These are phyloP conservation scores for Podarcis lilfordi DNA, from an alignment of 2,797 vertebrate species.

Conservation along the genomic window DNA sequence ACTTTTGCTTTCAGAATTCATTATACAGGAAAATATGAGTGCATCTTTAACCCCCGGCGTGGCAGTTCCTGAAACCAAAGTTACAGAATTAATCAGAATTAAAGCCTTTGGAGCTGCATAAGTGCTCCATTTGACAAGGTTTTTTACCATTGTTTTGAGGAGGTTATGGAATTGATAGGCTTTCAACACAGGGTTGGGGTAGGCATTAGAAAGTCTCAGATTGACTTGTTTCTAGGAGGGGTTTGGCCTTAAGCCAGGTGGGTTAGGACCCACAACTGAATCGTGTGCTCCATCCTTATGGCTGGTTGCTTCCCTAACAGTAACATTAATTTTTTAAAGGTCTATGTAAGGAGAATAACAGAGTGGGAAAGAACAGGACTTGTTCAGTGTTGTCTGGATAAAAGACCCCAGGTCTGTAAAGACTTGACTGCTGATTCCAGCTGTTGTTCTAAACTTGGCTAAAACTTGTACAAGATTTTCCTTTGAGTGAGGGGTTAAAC, in stretches of 20 bases:
- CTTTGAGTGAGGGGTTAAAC: neutral
- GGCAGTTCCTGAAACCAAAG: neutral
- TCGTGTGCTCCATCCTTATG: neutral
- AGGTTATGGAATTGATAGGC: neutral
- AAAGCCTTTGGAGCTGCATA: neutral
- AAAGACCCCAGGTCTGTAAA: neutral
- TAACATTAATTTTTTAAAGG: no score
- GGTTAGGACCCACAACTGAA: neutral
- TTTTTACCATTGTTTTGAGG: neutral
- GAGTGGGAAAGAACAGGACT: neutral
- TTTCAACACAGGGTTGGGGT: neutral
- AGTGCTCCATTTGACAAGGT: neutral
- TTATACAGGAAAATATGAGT: neutral
- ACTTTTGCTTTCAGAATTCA: conserved; percentile 19
- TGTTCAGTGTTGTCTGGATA: neutral
- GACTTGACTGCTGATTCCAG: neutral
- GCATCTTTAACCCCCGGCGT: neutral
- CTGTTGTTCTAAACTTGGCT: neutral
- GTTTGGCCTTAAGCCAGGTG: neutral
- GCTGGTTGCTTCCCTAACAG: no score
- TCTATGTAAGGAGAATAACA: neutral
- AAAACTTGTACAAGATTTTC: neutral
- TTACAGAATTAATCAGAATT: conserved; percentile 33
- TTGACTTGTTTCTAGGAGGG: neutral
- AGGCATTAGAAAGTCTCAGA: neutral